A percentile compares a stretch with the other conserved stretches of the same genome.
Conservation (phyloP, 2,888 invertebrate species). For the Tipula confusa region DNA sequence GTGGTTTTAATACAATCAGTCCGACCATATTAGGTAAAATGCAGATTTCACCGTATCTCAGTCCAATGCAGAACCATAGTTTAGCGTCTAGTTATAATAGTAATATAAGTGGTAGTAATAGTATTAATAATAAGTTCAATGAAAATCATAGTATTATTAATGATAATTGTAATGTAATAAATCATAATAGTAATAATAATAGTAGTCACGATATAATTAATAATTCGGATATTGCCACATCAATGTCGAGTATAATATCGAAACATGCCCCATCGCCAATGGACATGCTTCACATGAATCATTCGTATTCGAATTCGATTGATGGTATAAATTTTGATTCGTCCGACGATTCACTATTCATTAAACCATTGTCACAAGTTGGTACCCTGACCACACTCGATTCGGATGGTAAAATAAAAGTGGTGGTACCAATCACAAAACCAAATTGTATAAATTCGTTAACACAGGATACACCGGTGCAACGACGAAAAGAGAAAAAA, state of each 20-base stretch:
- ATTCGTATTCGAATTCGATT: slow-evolving; percentile 45
- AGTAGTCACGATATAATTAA: slow-evolving; percentile 41
- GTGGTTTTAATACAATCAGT: background rate
- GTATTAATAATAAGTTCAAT: slow-evolving; percentile 36
- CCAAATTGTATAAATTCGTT: slow-evolving; percentile 32
- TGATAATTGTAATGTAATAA: slow-evolving; percentile 3
- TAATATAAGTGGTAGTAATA: slow-evolving; percentile 34
- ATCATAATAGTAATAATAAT: slow-evolving; percentile 38
- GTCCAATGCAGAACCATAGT: background rate
- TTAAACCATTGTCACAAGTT: slow-evolving; percentile 63
- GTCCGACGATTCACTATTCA: slow-evolving; percentile 58
- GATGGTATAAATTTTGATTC: slow-evolving; percentile 49
- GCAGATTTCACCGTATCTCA: background rate
- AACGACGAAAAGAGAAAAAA: slow-evolving; percentile 33
- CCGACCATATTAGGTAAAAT: background rate
- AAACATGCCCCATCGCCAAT: slow-evolving; percentile 47
- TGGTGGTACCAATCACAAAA: slow-evolving; percentile 59
- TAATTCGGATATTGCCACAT: slow-evolving; percentile 45
- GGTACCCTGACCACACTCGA: slow-evolving; percentile 60
- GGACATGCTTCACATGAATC: slow-evolving; percentile 43
- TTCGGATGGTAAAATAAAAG: slow-evolving; percentile 57
- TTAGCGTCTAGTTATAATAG: background rate
- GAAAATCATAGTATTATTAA: slow-evolving; percentile 27
- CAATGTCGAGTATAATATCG: slow-evolving; percentile 40
- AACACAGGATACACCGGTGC: slow-evolving; percentile 28